Conservation (phyloP, 2,113 vertebrate genomes). For the Cepphus grylle region DNA sequence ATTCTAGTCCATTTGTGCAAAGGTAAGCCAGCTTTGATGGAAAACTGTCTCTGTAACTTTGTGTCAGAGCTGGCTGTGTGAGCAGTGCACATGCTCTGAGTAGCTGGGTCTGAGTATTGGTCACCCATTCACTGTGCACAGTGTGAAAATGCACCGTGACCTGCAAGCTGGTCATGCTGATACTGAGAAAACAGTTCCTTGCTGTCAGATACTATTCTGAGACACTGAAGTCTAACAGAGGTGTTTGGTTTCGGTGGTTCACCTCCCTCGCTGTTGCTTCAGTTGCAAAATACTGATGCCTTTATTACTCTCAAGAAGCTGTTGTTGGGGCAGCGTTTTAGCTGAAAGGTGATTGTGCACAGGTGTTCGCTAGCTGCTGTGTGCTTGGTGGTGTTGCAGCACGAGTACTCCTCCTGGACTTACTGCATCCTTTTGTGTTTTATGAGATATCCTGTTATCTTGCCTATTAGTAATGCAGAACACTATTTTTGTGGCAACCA, state of each 20-base stretch:
- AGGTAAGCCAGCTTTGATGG: background rate
- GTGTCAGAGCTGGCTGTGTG: background rate
- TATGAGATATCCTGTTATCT: background rate
- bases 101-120: accelerated
- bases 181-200: background rate
- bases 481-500: background rate
- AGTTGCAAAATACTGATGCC: background rate
- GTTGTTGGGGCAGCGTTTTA: background rate
- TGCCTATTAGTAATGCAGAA: background rate
- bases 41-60: background rate
- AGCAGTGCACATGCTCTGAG: background rate
- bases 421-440: background rate
- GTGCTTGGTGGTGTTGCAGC: background rate
- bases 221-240: background rate
- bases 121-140: accelerated
- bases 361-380: background rate
- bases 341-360: background rate
- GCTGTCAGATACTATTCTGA: background rate
- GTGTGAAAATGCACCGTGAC: background rate
- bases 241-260: background rate
- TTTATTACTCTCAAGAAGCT: background rate
- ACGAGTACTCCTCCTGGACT: accelerated
- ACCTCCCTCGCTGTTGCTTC: background rate
- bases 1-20: background rate
- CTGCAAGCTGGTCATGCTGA: background rate